A percentile compares a stretch with the other conserved stretches of the same genome.
Conservation (phyloP, 1,140 invertebrate genomes). For the Marisa cornuarietis region DNA sequence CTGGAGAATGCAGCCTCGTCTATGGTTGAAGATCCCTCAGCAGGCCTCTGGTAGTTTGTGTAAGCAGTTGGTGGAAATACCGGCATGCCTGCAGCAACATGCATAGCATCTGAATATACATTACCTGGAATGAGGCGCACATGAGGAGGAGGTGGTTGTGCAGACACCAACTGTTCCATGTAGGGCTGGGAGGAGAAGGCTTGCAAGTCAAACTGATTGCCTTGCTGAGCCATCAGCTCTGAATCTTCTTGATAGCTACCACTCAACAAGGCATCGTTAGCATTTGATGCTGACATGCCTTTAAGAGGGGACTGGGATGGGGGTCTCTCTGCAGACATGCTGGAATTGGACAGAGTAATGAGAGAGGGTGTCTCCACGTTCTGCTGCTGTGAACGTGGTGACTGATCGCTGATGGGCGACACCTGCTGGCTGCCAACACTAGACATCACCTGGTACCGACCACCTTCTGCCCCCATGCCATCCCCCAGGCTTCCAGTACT, state of each 20-base stretch:
- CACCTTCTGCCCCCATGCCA: conserved; percentile 12
- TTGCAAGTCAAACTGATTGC: conserved; percentile 20
- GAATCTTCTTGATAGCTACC: conserved; percentile 13
- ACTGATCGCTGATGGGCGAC: conserved; percentile 28
- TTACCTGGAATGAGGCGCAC: conserved; percentile 23
- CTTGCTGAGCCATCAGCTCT: conserved; percentile 19
- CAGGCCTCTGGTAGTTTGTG: conserved; percentile 15
- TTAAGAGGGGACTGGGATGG: neutral
- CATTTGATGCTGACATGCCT: conserved; percentile 11
- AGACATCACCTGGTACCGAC: conserved; percentile 22
- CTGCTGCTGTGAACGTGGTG: conserved; percentile 30
- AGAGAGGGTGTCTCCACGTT: conserved; percentile 9
- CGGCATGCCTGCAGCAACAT: conserved; percentile 22
- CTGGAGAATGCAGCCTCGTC: conserved; percentile 46
- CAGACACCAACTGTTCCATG: conserved; percentile 32
- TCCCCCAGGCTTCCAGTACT: conserved; percentile 1
- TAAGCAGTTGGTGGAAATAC: conserved; percentile 15
- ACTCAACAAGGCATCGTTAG: conserved; percentile 1
- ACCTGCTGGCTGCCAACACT: conserved; percentile 26
- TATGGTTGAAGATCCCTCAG: conserved; percentile 34
- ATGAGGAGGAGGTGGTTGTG: conserved; percentile 3
- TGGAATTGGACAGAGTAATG: conserved; percentile 1
- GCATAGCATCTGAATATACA: conserved; percentile 23
- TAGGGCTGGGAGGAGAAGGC: conserved; percentile 29
- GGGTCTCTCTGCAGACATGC: neutral